Evolutionary conservation across 2,888 invertebrate genomes (phyloP).

Genomic region (Synergus gifuensis): DNA sequence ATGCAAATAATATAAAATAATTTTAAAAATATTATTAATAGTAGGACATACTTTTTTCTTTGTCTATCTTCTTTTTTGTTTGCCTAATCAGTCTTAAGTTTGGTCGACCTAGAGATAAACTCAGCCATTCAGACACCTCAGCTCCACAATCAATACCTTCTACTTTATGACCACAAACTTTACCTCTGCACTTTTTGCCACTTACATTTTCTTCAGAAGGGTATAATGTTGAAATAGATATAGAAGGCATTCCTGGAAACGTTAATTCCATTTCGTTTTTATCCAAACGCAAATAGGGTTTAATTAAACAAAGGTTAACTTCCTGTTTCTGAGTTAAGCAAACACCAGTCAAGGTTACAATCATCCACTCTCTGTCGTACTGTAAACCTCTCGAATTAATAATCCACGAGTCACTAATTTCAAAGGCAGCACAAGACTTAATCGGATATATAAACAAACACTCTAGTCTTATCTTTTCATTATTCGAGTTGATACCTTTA

Average conservation of each 20-base stretch:
- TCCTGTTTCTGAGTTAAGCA: slow-evolving; percentile 94
- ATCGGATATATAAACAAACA: slow-evolving; percentile 89
- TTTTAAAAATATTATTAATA: background rate
- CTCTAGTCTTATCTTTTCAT: slow-evolving; percentile 64
- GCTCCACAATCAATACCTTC: slow-evolving; percentile 92
- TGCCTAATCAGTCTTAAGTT: slow-evolving; percentile 86
- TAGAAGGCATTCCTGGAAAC: slow-evolving; percentile 81
- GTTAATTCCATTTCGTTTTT: slow-evolving; percentile 80
- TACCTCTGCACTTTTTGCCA: slow-evolving; percentile 84
- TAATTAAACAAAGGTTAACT: slow-evolving; percentile 87
- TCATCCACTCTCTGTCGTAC: slow-evolving; percentile 97
- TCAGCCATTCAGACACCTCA: slow-evolving; percentile 89
- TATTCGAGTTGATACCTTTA: slow-evolving; percentile 32
- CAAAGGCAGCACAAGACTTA: slow-evolving; percentile 92
- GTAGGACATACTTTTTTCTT: slow-evolving; percentile 41
- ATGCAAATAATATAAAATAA: background rate
- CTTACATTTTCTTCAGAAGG: slow-evolving; percentile 65
- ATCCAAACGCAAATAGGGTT: slow-evolving; percentile 84
- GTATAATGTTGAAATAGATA: slow-evolving; percentile 80
- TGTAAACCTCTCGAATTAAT: slow-evolving; percentile 88
- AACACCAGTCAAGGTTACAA: slow-evolving; percentile 88
- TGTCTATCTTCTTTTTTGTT: slow-evolving; percentile 58
- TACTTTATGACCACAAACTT: slow-evolving; percentile 91
- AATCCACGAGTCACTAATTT: slow-evolving; percentile 84
- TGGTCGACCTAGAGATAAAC: slow-evolving; percentile 83